Conservation (phyloP, 2,888 invertebrate genomes). For the Beris morrisii region DNA sequence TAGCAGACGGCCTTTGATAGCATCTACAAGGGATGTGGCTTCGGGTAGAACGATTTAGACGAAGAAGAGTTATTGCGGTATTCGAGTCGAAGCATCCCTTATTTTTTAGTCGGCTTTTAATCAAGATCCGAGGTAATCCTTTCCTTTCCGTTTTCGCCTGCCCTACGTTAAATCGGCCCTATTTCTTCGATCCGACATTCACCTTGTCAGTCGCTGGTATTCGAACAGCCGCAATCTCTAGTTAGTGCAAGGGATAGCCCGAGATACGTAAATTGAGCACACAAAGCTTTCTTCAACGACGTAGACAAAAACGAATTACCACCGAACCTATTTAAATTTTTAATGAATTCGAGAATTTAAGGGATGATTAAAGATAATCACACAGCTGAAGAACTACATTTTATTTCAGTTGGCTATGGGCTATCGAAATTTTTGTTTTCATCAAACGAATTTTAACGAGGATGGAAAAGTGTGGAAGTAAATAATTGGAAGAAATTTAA, state of each 20-base stretch:
- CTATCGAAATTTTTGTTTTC: too few species aligned
- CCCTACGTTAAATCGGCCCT: background rate
- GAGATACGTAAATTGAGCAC: background rate
- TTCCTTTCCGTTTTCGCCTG: constrained; percentile 3
- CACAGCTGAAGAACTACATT: background rate
- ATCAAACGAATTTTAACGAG: too few species aligned
- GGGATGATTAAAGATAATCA: constrained; percentile 9
- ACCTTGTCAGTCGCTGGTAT: background rate
- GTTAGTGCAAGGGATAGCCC: background rate
- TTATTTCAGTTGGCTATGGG: background rate
- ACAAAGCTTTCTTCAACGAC: background rate
- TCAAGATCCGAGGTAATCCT: constrained; percentile 30
- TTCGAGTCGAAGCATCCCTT: background rate
- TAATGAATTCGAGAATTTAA: constrained; percentile 9
- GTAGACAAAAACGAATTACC: background rate
- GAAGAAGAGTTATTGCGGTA: background rate
- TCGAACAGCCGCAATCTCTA: background rate
- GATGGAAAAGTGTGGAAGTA: too few species aligned
- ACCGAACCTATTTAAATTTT: constrained; percentile 6
- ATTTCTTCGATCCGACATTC: background rate
- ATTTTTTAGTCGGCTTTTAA: constrained; percentile 22
- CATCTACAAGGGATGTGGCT: too few species aligned
- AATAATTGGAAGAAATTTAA: too few species aligned
- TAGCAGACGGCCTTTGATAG: too few species aligned
- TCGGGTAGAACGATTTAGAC: too few species aligned